Percentiles rank a stretch among this genome's conserved stretches.
phyloP scores from a whole-genome alignment of 2,113 vertebrate genomes.

The Hassar affinis region DNA sequence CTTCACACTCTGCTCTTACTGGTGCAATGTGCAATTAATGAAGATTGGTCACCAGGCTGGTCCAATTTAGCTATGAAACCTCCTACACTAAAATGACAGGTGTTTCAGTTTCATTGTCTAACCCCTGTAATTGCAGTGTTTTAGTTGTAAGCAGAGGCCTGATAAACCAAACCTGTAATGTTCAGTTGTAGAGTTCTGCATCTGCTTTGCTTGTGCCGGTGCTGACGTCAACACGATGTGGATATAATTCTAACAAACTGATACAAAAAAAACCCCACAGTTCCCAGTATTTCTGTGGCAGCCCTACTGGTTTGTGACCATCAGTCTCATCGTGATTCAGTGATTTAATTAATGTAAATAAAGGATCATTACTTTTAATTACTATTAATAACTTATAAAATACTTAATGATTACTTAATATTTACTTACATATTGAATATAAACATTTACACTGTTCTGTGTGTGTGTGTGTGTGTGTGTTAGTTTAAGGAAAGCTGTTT shows the following conservation, averaged over 20 bases:
- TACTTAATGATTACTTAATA: too few species aligned
- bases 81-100: too few species aligned
- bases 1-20: too few species aligned
- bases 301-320: neutral
- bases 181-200: neutral
- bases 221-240: neutral
- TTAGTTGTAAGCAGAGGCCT: too few species aligned
- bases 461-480: constrained; percentile 13
- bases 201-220: neutral
- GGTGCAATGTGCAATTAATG: too few species aligned
- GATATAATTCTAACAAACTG: neutral
- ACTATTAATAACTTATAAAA: neutral
- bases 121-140: neutral
- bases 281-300: neutral
- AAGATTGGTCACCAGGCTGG: too few species aligned
- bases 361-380: neutral
- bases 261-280: too few species aligned
- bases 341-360: neutral
- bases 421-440: neutral
- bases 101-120: too few species aligned
- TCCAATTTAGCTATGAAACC: too few species aligned
- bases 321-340: neutral
- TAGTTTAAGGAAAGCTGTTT: constrained; percentile 59
- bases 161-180: too few species aligned
- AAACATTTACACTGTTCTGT: too few species aligned